Conservation (phyloP, 2,113 vertebrate genomes). For the Corythornis vintsioides region DNA sequence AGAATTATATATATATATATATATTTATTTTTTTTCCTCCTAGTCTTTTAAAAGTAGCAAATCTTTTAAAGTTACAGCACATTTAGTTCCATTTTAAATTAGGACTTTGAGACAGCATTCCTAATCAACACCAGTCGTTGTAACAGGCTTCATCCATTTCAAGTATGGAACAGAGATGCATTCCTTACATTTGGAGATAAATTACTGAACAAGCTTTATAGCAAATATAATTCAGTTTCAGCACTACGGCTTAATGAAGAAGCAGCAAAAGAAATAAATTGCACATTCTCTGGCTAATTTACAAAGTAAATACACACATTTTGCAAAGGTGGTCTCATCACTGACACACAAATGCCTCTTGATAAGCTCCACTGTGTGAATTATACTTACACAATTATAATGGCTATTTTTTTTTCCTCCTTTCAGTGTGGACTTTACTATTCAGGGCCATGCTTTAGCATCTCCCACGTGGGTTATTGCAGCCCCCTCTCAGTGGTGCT, state of each 20-base stretch:
- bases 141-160: background rate
- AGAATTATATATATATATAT: background rate
- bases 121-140: background rate
- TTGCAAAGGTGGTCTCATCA: background rate
- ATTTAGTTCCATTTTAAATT: conserved; percentile 22
- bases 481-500: background rate
- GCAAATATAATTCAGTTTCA: conserved; percentile 38
- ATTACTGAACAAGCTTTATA: conserved; percentile 7
- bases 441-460: fast-evolving
- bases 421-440: background rate
- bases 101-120: background rate
- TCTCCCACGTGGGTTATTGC: fast-evolving
- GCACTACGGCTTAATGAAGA: background rate
- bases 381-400: background rate
- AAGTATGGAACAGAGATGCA: background rate
- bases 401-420: background rate
- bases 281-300: conserved; percentile 8
- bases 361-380: background rate
- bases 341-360: background rate
- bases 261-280: conserved; percentile 22
- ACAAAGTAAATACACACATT: background rate
- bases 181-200: conserved; percentile 17
- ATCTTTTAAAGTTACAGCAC: background rate
- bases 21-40: background rate
- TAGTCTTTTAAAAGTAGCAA: background rate